phyloP scores from a whole-genome alignment of 2,888 invertebrate genomes.

The Lasioglossum oenotherae region DNA sequence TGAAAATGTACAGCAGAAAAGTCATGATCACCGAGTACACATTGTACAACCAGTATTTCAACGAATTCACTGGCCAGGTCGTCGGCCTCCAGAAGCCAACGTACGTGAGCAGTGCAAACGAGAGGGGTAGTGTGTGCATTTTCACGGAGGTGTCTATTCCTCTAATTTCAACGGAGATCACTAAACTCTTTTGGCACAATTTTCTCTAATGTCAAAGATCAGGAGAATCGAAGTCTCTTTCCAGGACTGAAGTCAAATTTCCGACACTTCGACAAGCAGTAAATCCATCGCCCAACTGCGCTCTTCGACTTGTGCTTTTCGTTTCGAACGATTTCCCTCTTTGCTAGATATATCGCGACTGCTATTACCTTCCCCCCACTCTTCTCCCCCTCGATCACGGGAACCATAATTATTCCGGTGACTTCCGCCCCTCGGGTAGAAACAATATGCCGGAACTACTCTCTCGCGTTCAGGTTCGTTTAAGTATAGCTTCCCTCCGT shows the following conservation, averaged over 20 bases:
- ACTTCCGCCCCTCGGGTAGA: not conserved
- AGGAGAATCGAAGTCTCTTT: not conserved
- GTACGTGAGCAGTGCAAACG: constrained; percentile 58
- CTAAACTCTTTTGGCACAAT: not conserved
- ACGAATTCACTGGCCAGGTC: constrained; percentile 39
- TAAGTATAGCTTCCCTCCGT: not conserved
- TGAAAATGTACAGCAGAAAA: constrained; percentile 35
- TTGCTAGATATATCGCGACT: not conserved
- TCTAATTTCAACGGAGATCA: not conserved
- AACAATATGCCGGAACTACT: not conserved
- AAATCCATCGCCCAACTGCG: not conserved
- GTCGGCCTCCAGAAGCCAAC: constrained; percentile 63
- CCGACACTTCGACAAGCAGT: not conserved
- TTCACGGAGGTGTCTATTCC: not conserved
- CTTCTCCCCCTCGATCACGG: not conserved
- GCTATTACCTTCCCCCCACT: not conserved
- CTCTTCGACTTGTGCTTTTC: not conserved
- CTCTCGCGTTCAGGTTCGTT: not conserved
- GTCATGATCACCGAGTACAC: constrained; percentile 57
- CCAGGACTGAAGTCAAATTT: not conserved
- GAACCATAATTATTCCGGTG: not conserved
- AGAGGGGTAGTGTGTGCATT: constrained; percentile 57
- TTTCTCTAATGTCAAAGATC: not conserved
- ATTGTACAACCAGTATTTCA: constrained; percentile 55
- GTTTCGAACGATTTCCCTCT: not conserved